Conservation (phyloP, 2,888 invertebrate genomes). For the Congeria kusceri region DNA sequence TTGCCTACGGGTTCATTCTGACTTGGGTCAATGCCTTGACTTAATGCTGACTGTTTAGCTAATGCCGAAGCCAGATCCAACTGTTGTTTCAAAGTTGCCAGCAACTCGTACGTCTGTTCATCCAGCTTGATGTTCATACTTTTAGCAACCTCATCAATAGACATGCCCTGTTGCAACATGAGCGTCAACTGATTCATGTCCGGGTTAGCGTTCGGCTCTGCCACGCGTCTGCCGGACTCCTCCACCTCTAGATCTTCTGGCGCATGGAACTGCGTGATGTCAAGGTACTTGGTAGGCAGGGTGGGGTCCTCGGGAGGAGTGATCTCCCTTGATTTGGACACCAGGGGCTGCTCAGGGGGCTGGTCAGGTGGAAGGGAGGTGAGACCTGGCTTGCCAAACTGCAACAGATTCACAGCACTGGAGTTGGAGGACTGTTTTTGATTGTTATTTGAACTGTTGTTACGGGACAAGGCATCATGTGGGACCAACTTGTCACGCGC, state of each 20-base stretch:
- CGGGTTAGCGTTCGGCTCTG: slow-evolving; percentile 53
- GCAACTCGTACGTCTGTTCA: slow-evolving; percentile 87
- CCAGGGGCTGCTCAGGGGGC: slow-evolving; percentile 18
- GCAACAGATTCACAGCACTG: neutral
- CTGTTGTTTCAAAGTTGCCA: slow-evolving; percentile 88
- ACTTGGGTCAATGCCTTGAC: slow-evolving; percentile 6
- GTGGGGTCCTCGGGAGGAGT: slow-evolving; percentile 53
- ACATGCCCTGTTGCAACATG: slow-evolving; percentile 75
- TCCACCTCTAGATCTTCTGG: slow-evolving; percentile 60
- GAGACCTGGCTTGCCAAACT: slow-evolving; percentile 14
- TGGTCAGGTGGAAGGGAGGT: slow-evolving; percentile 17
- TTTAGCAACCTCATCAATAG: slow-evolving; percentile 88
- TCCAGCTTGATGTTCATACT: slow-evolving; percentile 88
- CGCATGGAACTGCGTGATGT: slow-evolving; percentile 59
- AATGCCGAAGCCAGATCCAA: slow-evolving; percentile 83
- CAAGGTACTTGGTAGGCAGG: slow-evolving; percentile 50
- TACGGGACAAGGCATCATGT: neutral
- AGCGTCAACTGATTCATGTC: slow-evolving; percentile 76
- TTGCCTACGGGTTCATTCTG: slow-evolving; percentile 20
- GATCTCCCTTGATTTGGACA: slow-evolving; percentile 27
- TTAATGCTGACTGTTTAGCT: slow-evolving; percentile 57
- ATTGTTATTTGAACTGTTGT: neutral
- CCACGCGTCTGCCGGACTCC: slow-evolving; percentile 8
- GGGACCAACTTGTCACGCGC: slow-evolving; percentile 26
- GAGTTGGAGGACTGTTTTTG: slow-evolving; percentile 11